Conservation (phyloP, 2,888 invertebrate species). For the Mythimna pallens region DNA sequence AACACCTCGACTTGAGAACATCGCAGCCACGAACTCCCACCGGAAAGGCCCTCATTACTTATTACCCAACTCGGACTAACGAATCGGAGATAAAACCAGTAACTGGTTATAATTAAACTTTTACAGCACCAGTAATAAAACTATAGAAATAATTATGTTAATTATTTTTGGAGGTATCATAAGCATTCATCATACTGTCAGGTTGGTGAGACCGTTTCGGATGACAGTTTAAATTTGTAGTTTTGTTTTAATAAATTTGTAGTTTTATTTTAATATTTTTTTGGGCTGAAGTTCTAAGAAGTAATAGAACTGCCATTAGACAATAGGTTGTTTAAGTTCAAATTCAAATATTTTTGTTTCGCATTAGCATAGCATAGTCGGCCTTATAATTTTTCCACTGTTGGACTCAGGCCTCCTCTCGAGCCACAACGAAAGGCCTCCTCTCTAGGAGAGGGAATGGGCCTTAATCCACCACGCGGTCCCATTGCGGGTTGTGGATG, state of each 20-base stretch:
- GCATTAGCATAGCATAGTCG: too few relatives aligned
- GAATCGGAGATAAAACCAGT: slow-evolving; percentile 64
- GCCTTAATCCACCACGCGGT: too few relatives aligned
- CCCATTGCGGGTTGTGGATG: too few relatives aligned
- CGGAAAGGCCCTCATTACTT: slow-evolving; percentile 63
- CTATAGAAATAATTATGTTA: slow-evolving; percentile 68
- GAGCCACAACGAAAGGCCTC: too few relatives aligned
- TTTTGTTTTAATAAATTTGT: slow-evolving; percentile 31
- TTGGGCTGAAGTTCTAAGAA: slow-evolving; percentile 14
- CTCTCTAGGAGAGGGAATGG: too few relatives aligned
- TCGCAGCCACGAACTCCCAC: slow-evolving; percentile 49
- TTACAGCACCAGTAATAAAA: slow-evolving; percentile 66
- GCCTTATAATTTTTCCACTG: too few relatives aligned
- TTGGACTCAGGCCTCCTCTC: too few relatives aligned
- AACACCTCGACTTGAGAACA: slow-evolving; percentile 46
- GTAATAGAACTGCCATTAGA: slow-evolving; percentile 11
- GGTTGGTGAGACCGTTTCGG: slow-evolving; percentile 17
- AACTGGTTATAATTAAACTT: slow-evolving; percentile 67
- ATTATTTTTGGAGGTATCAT: slow-evolving; percentile 63
- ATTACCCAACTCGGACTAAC: slow-evolving; percentile 59
- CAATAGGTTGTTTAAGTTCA: not conserved
- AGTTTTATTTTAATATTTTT: slow-evolving; percentile 31
- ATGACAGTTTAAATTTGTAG: slow-evolving; percentile 59
- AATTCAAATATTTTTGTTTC: too few relatives aligned
- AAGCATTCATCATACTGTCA: slow-evolving; percentile 63